These are phyloP conservation scores for Bubalus kerabau DNA, from an alignment of 2,113 vertebrate species.

Conservation along the genomic window DNA sequence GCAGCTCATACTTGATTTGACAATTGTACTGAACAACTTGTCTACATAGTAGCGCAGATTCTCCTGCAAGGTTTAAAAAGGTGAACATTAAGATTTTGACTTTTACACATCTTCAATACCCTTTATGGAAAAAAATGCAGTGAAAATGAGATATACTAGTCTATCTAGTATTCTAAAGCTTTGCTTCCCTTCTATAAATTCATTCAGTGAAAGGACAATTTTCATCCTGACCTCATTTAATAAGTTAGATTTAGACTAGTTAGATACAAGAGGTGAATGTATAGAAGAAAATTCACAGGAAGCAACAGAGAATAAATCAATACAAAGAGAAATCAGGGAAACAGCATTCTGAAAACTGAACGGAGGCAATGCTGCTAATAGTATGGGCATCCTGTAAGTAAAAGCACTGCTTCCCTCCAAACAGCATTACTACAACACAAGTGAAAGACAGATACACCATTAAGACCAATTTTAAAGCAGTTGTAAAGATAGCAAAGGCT, in stretches of 20 bases:
- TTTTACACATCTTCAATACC: neutral
- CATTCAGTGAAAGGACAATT: neutral
- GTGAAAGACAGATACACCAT: neutral
- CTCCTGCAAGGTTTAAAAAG: conserved; percentile 84
- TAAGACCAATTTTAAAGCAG: neutral
- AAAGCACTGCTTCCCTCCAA: neutral
- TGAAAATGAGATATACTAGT: neutral
- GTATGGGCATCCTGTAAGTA: neutral
- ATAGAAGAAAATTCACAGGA: neutral
- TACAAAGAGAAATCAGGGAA: neutral
- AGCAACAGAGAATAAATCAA: neutral
- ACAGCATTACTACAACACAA: neutral
- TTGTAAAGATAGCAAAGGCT: conserved; percentile 17
- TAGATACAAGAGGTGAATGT: neutral
- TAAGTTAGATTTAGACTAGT: neutral
- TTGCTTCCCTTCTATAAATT: conserved; percentile 12
- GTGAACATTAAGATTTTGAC: conserved; percentile 49
- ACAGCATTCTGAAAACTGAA: conserved; percentile 1
- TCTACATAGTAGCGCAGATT: conserved; percentile 95
- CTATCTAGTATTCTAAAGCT: neutral
- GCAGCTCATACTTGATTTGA: conserved; percentile 95
- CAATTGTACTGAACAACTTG: conserved; percentile 96
- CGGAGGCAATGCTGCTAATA: neutral
- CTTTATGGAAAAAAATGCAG: neutral
- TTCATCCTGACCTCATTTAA: neutral